Evolutionary conservation across 2,888 invertebrate genomes (phyloP).

Genomic region (Dynastes maya): DNA sequence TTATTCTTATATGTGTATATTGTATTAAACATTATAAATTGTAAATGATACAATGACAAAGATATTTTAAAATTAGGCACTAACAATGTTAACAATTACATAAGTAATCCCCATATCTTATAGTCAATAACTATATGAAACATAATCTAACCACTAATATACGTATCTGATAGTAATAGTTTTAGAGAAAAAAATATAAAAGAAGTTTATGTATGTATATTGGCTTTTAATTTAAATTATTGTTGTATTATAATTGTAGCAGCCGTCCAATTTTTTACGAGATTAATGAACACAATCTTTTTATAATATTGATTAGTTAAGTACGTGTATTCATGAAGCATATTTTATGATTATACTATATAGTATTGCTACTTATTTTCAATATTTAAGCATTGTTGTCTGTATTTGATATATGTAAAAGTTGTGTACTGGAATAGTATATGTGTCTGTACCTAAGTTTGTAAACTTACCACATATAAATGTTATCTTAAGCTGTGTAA

Average conservation of each 20-base stretch:
- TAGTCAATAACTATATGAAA: constrained; percentile 46
- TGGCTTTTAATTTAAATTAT: constrained; percentile 36
- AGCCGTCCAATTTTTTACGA: constrained; percentile 51
- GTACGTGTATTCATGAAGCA: constrained; percentile 10
- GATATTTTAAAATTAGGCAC: not conserved
- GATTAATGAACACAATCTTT: constrained; percentile 24
- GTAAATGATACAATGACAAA: constrained; percentile 36
- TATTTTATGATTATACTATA: constrained; percentile 23
- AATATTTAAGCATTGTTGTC: constrained; percentile 22
- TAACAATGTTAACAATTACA: constrained; percentile 26
- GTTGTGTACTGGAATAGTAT: constrained; percentile 38
- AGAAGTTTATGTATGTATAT: constrained; percentile 21
- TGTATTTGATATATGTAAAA: constrained; percentile 40
- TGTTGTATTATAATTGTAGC: constrained; percentile 42
- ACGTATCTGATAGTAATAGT: constrained; percentile 21
- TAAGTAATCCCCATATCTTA: constrained; percentile 47
- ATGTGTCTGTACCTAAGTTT: constrained; percentile 51
- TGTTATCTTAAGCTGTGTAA: constrained; percentile 51
- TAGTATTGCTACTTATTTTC: constrained; percentile 35
- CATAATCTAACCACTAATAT: constrained; percentile 40
- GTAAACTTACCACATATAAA: constrained; percentile 44
- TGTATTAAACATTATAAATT: constrained; percentile 48
- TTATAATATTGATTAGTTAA: constrained; percentile 5
- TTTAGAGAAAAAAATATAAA: constrained; percentile 34
- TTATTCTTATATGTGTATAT: constrained; percentile 13